Base-by-base conservation (phyloP, 2,113 vertebrate species). In the Nothoprocta pentlandii region DNA sequence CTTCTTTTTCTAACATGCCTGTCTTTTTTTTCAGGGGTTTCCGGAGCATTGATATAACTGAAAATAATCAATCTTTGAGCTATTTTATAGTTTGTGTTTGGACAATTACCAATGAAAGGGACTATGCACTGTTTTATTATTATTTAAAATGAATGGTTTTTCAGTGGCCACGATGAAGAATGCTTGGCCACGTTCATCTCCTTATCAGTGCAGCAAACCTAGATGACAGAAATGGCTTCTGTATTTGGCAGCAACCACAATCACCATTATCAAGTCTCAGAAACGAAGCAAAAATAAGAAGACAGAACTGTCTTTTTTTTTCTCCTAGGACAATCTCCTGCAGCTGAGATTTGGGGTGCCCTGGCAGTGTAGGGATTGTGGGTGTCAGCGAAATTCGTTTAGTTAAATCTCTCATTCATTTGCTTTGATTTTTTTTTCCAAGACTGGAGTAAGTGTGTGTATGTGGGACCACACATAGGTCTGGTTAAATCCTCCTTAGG, bases 41-140 rank as follows among this genome's bases (percentile, higher is more conserved):
- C 42, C 74, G 42, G 42, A 78, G 51, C 85, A 91, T 94, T 68
- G 78, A 80, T 85, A 67, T 91, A 82, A 94, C 94, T 36, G 56
- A 85, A 94, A 92, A 91, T 87, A 93, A 93, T 92, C 82, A 67
- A 36, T 80, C 44, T 92, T 91, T 79, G 59, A 54, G 20, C 81
- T 93, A 59, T 76, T 82, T 80, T 87, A 69, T 71, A 39, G 42
- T 85, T 85, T 87, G 22, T 74, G 34, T 30, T 71, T 88, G 56
- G 75, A 83, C 85, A 80, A 93, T 97, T 78, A 94, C 83, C 91
- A 93, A 64, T 75, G 22, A 82, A 94, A 61, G 64, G 20, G 42
- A 90, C 91, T 75, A 75, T 78, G 51, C 21, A 12, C 1, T 93
- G 22, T 91, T 89, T 92, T 93, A 90, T 75, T 76, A 71, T 49